A percentile compares a stretch with the other conserved stretches of the same genome.
Conservation (phyloP, 2,113 vertebrate genomes). For the Eurypyga helias region DNA sequence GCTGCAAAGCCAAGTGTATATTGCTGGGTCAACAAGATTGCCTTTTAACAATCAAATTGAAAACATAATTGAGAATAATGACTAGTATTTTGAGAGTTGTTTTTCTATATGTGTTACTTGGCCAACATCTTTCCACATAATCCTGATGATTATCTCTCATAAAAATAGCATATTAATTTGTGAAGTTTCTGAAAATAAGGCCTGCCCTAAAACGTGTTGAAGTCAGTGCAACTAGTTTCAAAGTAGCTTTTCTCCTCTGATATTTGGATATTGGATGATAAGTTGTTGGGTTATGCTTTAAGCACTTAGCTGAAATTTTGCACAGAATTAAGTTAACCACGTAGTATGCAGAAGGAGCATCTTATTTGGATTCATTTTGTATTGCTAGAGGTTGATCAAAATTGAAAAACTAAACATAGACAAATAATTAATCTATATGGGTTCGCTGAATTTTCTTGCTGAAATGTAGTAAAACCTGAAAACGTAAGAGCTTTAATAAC, state of each 20-base stretch:
- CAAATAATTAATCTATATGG: background rate
- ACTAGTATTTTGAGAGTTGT: conserved; percentile 3
- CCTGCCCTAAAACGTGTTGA: background rate
- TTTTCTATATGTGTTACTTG: background rate
- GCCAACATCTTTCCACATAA: background rate
- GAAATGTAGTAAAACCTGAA: background rate
- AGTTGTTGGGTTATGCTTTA: background rate
- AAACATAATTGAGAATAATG: conserved; percentile 34
- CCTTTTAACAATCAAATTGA: conserved; percentile 25
- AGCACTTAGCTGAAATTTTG: background rate
- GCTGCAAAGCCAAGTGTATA: conserved; percentile 29
- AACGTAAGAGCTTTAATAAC: background rate
- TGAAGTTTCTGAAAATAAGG: conserved; percentile 16
- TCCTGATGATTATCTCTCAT: background rate
- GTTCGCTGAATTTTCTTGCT: background rate
- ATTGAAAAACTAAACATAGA: background rate
- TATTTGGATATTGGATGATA: background rate
- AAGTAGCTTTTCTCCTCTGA: background rate
- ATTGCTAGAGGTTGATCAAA: background rate
- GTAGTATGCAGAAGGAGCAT: background rate
- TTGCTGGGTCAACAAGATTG: conserved; percentile 36
- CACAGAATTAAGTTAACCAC: background rate
- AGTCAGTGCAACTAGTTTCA: background rate
- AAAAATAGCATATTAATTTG: background rate
- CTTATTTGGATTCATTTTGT: background rate